Base-by-base conservation (phyloP, 1,140 invertebrate species). In the Euwallacea fornicatus region DNA sequence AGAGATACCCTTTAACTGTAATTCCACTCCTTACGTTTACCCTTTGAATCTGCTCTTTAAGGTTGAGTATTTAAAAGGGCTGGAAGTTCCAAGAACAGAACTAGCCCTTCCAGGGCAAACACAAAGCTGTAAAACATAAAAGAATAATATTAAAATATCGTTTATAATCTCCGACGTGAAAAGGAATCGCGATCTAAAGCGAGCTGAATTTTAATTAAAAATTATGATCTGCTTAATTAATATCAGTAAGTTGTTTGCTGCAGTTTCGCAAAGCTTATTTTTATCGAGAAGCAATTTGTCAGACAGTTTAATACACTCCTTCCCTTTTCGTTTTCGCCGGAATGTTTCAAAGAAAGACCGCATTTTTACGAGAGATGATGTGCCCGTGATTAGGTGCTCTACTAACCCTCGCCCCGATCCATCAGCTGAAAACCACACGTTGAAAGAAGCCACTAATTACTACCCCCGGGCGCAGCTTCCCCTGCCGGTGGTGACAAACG, bases 401-500 rank as follows among this genome's bases (percentile, higher is more conserved):
- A n/a, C 53, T 56, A 16, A 16, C 42, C 64, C 64, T 54, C 13
- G 16, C 44, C 44, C 44, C n/a, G 42, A 69, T 69, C 67, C 60
- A 69, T 69, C 67, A 69, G 67, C 47, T 47, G 46, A 53, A 60
- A 69, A 69, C 67, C 67, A 69, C 67, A 69, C 67, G 67, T 61
- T 69, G 67, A 69, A 69, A 69, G 67, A 69, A 69, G 67, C 67
- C 54, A 69, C 67, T 69, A 69, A 69, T 69, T 69, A 69, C 67
- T 69, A 69, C 67, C 67, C 58, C n/a, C n/a, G 42, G 67, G 67
- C 59, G 11, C 13, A 53, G 59, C 42, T 56, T 15, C 59, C 67
- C 67, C 60, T 54, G 16, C 15, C 50, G 7, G 59, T 62, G 59
- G 67, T 69, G 67, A 69, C 67, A 69, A 69, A 69, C 67, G 67